These are phyloP conservation scores for Hiodon alosoides DNA, from an alignment of 2,113 vertebrate genomes.

Conservation along the genomic window DNA sequence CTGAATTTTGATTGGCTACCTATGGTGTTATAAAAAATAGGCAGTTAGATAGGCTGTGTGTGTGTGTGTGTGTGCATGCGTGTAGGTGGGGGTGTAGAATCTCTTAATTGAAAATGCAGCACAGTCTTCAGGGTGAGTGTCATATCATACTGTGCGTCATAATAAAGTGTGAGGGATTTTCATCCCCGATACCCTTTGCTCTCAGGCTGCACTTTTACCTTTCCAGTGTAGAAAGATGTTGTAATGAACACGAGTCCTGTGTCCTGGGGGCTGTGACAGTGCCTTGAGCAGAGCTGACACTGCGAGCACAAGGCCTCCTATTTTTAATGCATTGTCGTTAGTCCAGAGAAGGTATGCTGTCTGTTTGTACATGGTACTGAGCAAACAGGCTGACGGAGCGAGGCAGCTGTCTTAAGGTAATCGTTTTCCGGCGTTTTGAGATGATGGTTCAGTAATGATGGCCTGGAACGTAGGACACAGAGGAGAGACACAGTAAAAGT, in stretches of 20 bases:
- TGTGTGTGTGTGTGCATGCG: too few species aligned
- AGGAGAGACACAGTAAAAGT: not conserved
- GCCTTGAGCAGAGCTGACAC: slow-evolving; percentile 9
- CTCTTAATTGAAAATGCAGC: too few species aligned
- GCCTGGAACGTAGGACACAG: not conserved
- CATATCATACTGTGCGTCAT: too few species aligned
- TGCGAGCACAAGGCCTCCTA: slow-evolving; percentile 3
- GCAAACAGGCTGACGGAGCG: slow-evolving; percentile 17
- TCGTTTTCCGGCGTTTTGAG: not conserved
- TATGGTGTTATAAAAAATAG: not conserved
- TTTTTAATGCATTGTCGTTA: slow-evolving; percentile 15
- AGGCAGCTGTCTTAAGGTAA: slow-evolving; percentile 21
- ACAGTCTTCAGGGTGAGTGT: too few species aligned
- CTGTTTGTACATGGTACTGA: not conserved
- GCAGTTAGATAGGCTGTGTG: too few species aligned
- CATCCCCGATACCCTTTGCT: not conserved
- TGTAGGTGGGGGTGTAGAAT: too few species aligned
- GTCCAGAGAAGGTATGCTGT: not conserved
- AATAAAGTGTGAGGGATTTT: too few species aligned
- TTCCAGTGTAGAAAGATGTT: not conserved
- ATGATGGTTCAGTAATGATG: slow-evolving; percentile 15
- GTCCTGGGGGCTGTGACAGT: slow-evolving; percentile 20
- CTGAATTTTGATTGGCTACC: slow-evolving; percentile 39
- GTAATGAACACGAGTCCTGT: slow-evolving; percentile 21
- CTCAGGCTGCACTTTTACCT: not conserved